These are phyloP conservation scores for Columba janthina DNA, from an alignment of 2,113 vertebrate species.

Conservation along the genomic window DNA sequence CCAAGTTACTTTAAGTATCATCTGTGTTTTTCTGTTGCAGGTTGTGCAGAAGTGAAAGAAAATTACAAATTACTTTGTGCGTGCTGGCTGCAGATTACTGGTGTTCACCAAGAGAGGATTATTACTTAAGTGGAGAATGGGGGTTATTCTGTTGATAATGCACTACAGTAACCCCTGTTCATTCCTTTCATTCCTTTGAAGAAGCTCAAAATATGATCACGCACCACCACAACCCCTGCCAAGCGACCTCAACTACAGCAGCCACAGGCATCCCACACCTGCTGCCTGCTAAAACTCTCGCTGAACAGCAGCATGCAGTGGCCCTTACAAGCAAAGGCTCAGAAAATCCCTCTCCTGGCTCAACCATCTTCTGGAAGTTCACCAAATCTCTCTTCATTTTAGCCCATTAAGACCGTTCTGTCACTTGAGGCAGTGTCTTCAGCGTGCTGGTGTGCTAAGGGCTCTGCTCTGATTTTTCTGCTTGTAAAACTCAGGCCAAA, in stretches of 20 bases:
- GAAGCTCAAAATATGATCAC: constrained; percentile 17
- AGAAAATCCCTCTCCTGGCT: constrained; percentile 34
- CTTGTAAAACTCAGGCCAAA: not conserved
- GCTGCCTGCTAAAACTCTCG: constrained; percentile 20
- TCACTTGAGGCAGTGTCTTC: not conserved
- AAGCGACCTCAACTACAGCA: not conserved
- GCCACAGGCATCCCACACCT: constrained; percentile 59
- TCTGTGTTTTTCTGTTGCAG: constrained; percentile 11
- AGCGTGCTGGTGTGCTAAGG: not conserved
- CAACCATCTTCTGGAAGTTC: constrained; percentile 7
- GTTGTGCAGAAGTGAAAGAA: constrained; percentile 36
- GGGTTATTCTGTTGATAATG: constrained; percentile 30
- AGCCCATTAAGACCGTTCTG: not conserved
- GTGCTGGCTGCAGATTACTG: constrained; percentile 16
- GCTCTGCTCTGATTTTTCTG: not conserved
- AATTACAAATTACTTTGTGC: constrained; percentile 13
- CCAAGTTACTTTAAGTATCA: not conserved
- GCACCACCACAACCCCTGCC: constrained; percentile 22
- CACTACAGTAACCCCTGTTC: constrained; percentile 47
- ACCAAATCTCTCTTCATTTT: constrained; percentile 5
- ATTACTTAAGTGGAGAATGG: constrained; percentile 35
- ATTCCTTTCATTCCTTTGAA: constrained; percentile 71
- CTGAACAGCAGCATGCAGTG: not conserved
- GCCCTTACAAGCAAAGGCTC: constrained; percentile 33
- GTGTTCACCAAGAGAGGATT: constrained; percentile 58